These are phyloP conservation scores for Agapostemon virescens DNA, from an alignment of 2,888 invertebrate species.

Conservation along the genomic window DNA sequence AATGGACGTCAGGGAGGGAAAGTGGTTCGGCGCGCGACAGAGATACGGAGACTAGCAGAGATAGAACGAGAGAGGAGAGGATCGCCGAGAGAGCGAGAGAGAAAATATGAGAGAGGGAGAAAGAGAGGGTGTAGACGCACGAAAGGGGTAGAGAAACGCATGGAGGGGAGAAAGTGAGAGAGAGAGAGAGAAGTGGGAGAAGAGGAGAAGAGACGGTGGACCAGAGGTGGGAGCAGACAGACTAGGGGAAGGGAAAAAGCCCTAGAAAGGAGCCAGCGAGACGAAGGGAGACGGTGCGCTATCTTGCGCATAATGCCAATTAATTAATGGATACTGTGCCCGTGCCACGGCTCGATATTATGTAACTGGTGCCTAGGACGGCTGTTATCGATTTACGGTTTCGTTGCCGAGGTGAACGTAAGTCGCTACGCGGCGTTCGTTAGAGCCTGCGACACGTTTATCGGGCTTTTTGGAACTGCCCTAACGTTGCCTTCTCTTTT, in stretches of 20 bases:
- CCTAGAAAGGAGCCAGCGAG: conserved; percentile 62
- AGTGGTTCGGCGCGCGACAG: conserved; percentile 44
- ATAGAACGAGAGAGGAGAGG: not conserved
- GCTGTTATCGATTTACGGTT: conserved; percentile 67
- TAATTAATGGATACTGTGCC: conserved; percentile 71
- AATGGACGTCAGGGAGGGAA: conserved; percentile 73
- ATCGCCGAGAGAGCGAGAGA: not conserved
- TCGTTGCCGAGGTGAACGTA: conserved; percentile 59
- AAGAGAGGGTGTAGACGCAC: conserved; percentile 55
- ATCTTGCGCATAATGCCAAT: conserved; percentile 72
- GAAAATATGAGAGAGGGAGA: not conserved
- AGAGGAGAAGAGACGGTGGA: conserved; percentile 30
- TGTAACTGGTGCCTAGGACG: conserved; percentile 68
- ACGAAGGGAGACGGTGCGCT: conserved; percentile 60
- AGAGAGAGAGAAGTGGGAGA: conserved; percentile 10
- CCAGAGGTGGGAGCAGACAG: conserved; percentile 15
- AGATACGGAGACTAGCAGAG: conserved; percentile 33
- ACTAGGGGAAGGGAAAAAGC: conserved; percentile 54
- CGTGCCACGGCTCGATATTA: conserved; percentile 62
- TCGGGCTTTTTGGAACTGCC: not conserved
- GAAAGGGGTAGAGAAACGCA: conserved; percentile 14
- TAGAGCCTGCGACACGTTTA: conserved; percentile 17
- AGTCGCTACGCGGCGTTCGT: conserved; percentile 37
- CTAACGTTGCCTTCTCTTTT: not conserved
- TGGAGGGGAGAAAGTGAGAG: conserved; percentile 4